Base-by-base conservation (phyloP, 2,888 invertebrate species). In the Clivina fossor region DNA sequence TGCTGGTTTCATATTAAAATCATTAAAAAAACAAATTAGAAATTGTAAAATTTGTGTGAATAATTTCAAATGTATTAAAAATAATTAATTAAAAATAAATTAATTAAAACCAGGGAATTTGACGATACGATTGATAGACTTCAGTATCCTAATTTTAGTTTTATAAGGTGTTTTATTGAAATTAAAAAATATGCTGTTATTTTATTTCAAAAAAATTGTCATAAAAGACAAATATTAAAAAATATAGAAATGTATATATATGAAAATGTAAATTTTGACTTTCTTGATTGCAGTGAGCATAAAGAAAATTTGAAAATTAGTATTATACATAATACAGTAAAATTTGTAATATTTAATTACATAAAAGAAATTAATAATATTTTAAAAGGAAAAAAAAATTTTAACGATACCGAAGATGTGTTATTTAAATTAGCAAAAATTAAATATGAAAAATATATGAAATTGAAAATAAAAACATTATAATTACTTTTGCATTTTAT, bases 71-170 rank as follows among this genome's bases (percentile, higher is more conserved):
- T 9, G 28, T 28, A 15, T 8, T 15, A 9, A 24, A 43, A 28
- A n/a, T 4, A 11, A 8, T 26, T n/a, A 7, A 2, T 43, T 3
- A 26, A 43, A 24, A 26, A 43, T 15, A 28, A 15, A 8, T 28
- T 43, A 9, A 43, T 26, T 24, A 28, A 26, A 11, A 15, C 7
- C 7, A 2, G 5, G 13, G 28, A 43, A 28, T 28, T 16, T 28
- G 43, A 43, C 28, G 11, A 13, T 8, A n/a, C n/a, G n/a, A 43
- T 43, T 8, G 8, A 15, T 2, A 43, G 41, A 13, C 15, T 41
- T n/a, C 3, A 40, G n/a, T 40, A 40, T 19, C 40, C 40, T 2
- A 19, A 9, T 20, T 40, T 40, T 24, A n/a, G 22, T 41, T 9
- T 15, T 11, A 9, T 24, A 22, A 22, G 3, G 3, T 18, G 19